Evolutionary conservation across 2,888 invertebrate species (phyloP).

Genomic region (Quadriops clusia): DNA sequence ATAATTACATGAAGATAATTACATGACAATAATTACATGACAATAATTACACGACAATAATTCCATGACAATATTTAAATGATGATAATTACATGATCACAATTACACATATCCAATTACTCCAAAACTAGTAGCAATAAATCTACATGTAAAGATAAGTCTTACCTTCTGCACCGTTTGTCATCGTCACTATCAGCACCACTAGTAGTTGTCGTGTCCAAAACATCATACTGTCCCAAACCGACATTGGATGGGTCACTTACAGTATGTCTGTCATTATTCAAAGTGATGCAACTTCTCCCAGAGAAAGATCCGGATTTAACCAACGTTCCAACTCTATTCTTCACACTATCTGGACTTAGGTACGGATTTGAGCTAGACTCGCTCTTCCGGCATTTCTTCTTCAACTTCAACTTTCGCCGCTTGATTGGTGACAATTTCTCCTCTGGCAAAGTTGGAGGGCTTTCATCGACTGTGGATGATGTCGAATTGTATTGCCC

Average conservation of each 20-base stretch:
- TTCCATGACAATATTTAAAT: too few relatives aligned
- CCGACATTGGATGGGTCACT: slow-evolving; percentile 53
- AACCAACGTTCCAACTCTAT: slow-evolving; percentile 49
- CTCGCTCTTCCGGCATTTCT: slow-evolving; percentile 21
- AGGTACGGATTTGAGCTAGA: too few relatives aligned
- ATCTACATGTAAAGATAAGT: too few relatives aligned
- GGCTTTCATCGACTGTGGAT: slow-evolving; percentile 41
- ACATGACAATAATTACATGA: too few relatives aligned
- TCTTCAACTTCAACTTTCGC: slow-evolving; percentile 29
- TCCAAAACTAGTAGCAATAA: too few relatives aligned
- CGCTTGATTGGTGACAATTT: slow-evolving; percentile 28
- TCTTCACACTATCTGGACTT: too few relatives aligned
- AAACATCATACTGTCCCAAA: slow-evolving; percentile 40
- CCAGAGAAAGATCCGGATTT: slow-evolving; percentile 69
- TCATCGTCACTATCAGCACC: slow-evolving; percentile 61
- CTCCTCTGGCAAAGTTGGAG: slow-evolving; percentile 38
- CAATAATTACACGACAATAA: too few relatives aligned
- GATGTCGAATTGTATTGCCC: slow-evolving; percentile 39
- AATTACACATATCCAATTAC: too few relatives aligned
- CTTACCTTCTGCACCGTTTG: slow-evolving; percentile 27
- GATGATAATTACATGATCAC: too few relatives aligned
- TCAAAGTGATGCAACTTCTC: slow-evolving; percentile 42
- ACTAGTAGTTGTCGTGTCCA: slow-evolving; percentile 49
- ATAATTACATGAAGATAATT: too few relatives aligned
- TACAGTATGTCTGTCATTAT: slow-evolving; percentile 46